A percentile compares a stretch with the other conserved stretches of the same genome.
Conservation (phyloP, 1,140 invertebrate species). For the Geopemphigus sp. region DNA sequence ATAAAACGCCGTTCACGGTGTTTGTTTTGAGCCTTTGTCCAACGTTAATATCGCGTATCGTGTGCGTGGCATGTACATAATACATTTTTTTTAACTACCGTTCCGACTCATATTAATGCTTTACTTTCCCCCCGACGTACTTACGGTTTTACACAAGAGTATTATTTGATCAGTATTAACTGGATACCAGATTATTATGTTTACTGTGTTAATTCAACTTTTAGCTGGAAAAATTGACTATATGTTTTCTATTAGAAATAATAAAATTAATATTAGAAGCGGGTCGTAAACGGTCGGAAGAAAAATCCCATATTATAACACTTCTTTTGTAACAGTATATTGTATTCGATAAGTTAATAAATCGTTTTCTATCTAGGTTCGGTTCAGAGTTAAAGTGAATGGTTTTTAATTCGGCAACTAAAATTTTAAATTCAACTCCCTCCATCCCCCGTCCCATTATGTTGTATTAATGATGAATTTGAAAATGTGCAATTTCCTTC, state of each 20-base stretch:
- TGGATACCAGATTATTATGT: constrained; percentile 31
- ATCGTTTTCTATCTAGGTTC: not conserved
- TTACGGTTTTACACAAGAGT: constrained; percentile 46
- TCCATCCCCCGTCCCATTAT: not conserved
- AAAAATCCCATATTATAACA: not conserved
- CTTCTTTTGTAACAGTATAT: constrained; percentile 7
- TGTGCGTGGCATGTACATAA: constrained; percentile 38
- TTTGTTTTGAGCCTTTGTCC: constrained; percentile 26
- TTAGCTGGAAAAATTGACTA: not conserved
- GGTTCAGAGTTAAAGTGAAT: not conserved
- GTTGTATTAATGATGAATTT: not conserved
- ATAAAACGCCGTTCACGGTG: not conserved
- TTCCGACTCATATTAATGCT: constrained; percentile 25
- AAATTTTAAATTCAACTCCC: not conserved
- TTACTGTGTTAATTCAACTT: constrained; percentile 3
- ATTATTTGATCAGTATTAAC: constrained; percentile 50
- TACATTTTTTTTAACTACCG: constrained; percentile 18
- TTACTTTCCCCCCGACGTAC: constrained; percentile 32
- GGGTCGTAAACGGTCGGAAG: not conserved
- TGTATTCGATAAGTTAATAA: not conserved
- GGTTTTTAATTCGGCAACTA: not conserved
- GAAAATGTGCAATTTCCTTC: not conserved
- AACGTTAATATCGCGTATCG: constrained; percentile 17
- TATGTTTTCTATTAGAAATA: constrained; percentile 7
- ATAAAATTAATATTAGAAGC: constrained; percentile 7